Conservation (phyloP, 2,888 invertebrate species). For the Sphaeridia pumilis region DNA sequence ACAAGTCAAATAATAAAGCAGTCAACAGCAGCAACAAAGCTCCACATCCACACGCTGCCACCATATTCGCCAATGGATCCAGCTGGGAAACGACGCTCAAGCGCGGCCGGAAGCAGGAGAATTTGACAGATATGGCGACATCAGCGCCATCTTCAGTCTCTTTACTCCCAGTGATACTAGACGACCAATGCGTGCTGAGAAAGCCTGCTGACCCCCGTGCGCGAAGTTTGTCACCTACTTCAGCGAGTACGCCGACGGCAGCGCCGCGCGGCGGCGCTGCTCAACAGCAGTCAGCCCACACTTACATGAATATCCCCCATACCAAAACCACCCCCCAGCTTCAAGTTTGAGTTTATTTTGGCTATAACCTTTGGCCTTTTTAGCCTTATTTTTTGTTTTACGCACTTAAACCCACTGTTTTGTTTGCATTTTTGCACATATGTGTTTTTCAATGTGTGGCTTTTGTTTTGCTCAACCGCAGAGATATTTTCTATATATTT, state of each 20-base stretch:
- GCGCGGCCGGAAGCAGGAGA: background rate
- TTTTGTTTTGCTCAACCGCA: no score
- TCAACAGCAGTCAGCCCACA: slow-evolving; percentile 38
- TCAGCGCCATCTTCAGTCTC: background rate
- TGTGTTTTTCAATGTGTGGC: no score
- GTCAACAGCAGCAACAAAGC: background rate
- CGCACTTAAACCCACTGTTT: no score
- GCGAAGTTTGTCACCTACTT: no score
- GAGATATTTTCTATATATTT: no score
- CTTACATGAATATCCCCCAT: slow-evolving; percentile 47
- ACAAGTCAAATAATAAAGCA: background rate
- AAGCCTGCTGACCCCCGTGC: no score
- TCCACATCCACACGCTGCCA: background rate
- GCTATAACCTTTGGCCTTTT: no score
- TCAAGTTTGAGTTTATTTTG: slow-evolving; percentile 17
- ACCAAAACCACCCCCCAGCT: slow-evolving; percentile 41
- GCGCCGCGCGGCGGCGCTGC: slow-evolving; percentile 35
- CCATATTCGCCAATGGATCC: background rate
- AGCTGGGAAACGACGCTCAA: background rate
- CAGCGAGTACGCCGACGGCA: slow-evolving; percentile 31
- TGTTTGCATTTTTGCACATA: no score
- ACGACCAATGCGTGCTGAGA: background rate
- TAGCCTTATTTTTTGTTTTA: no score
- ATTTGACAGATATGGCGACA: background rate
- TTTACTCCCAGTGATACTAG: background rate